These are phyloP conservation scores for Meiosimyza decipiens DNA, from an alignment of 2,888 invertebrate species.

Conservation along the genomic window DNA sequence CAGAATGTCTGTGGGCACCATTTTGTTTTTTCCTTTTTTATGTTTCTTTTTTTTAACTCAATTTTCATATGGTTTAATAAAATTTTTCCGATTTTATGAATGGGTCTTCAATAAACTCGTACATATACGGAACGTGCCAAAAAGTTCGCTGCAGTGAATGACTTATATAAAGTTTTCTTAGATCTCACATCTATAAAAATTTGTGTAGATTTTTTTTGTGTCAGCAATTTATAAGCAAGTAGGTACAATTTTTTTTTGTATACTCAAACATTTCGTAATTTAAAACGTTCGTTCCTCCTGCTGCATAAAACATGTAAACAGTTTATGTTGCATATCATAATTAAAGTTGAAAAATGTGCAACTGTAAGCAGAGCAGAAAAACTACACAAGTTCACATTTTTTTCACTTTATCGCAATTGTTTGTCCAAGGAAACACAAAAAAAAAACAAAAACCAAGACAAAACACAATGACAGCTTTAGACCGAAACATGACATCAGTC, in stretches of 20 bases:
- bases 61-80: neutral
- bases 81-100: too few relatives aligned
- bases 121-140: too few relatives aligned
- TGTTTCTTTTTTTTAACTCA: neutral
- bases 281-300: neutral
- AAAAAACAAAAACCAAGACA: conserved; percentile 1
- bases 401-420: conserved; percentile 3
- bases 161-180: neutral
- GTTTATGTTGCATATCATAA: too few relatives aligned
- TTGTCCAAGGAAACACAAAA: conserved; percentile 18
- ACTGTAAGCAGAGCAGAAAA: conserved; percentile 48
- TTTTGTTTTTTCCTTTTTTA: conserved; percentile 38
- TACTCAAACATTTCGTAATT: conserved; percentile 31
- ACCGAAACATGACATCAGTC: neutral
- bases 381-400: conserved; percentile 19
- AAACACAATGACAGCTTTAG: neutral
- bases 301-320: too few relatives aligned
- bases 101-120: too few relatives aligned
- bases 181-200: conserved; percentile 4
- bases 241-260: neutral
- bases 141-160: too few relatives aligned
- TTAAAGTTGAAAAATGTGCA: conserved; percentile 39
- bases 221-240: conserved; percentile 25
- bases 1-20: conserved; percentile 30
- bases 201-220: conserved; percentile 1